These are phyloP conservation scores for Glyphotaelius pellucidus DNA, from an alignment of 2,888 invertebrate genomes.

Conservation along the genomic window DNA sequence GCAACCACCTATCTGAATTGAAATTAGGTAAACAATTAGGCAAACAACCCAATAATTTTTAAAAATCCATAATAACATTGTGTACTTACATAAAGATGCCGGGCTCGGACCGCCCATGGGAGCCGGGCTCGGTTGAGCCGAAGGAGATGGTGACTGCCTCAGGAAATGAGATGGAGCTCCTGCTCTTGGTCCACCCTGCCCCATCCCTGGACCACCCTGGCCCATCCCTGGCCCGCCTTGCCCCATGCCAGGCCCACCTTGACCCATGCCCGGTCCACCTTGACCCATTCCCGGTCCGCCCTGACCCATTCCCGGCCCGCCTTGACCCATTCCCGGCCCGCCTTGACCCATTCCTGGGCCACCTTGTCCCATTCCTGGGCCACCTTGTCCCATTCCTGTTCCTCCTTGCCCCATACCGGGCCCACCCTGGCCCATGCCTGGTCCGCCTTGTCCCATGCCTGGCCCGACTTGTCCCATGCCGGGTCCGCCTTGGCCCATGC, in stretches of 20 bases:
- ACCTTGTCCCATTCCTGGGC: slow-evolving; percentile 71
- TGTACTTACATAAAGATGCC: slow-evolving; percentile 71
- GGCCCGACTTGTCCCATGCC: slow-evolving; percentile 68
- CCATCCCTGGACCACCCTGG: slow-evolving; percentile 74
- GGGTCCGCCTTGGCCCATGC: slow-evolving; percentile 68
- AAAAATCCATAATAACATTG: neutral
- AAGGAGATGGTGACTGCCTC: slow-evolving; percentile 88
- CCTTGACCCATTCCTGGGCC: slow-evolving; percentile 67
- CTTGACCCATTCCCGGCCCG: slow-evolving; percentile 69
- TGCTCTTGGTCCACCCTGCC: slow-evolving; percentile 76
- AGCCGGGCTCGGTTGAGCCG: slow-evolving; percentile 84
- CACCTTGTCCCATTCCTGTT: slow-evolving; percentile 73
- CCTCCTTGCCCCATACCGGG: slow-evolving; percentile 71
- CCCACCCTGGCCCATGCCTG: slow-evolving; percentile 72
- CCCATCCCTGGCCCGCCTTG: slow-evolving; percentile 70
- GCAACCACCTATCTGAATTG: neutral
- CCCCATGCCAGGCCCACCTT: slow-evolving; percentile 67
- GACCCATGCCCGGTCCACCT: slow-evolving; percentile 69
- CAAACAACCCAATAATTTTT: neutral
- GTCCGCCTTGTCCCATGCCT: slow-evolving; percentile 69
- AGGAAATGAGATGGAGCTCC: slow-evolving; percentile 87
- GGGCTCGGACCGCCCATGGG: slow-evolving; percentile 79
- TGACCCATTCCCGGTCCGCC: slow-evolving; percentile 67
- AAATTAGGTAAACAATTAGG: neutral
- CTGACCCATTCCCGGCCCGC: slow-evolving; percentile 67